phyloP scores from a whole-genome alignment of 64 coral and sea anemone genomes.

The Stichodactyla mertensii region DNA sequence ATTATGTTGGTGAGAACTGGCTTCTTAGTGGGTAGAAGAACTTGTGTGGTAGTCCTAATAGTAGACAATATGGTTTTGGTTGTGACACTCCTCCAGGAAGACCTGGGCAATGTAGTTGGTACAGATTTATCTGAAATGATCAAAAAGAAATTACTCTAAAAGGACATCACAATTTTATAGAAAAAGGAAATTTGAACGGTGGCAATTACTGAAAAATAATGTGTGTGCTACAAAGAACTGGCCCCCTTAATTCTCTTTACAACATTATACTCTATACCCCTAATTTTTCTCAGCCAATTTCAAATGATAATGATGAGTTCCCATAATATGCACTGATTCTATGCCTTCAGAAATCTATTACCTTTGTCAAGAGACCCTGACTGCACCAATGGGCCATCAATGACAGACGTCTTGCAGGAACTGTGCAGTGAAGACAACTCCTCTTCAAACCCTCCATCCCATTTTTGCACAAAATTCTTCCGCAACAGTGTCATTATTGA shows the following conservation, averaged over 20 bases:
- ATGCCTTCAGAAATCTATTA: not conserved
- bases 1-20: not conserved
- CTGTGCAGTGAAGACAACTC: not conserved
- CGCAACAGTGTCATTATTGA: not conserved
- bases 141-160: not conserved
- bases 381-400: not conserved
- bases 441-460: conserved; percentile 24
- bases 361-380: not conserved
- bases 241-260: too few relatives aligned
- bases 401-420: not conserved
- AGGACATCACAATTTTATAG: not conserved
- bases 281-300: too few relatives aligned
- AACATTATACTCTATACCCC: too few relatives aligned
- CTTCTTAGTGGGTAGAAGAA: not conserved
- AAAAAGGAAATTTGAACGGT: too few relatives aligned
- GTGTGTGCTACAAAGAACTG: too few relatives aligned
- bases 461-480: conserved; percentile 6
- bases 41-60: not conserved
- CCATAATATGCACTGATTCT: too few relatives aligned
- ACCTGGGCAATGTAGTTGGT: not conserved
- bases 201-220: too few relatives aligned
- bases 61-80: not conserved
- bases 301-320: too few relatives aligned
- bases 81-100: not conserved
- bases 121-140: not conserved